A percentile compares a stretch with the other conserved stretches of the same genome.
Conservation (phyloP, 2,797 vertebrate genomes). For the Orestias chungarensis region DNA sequence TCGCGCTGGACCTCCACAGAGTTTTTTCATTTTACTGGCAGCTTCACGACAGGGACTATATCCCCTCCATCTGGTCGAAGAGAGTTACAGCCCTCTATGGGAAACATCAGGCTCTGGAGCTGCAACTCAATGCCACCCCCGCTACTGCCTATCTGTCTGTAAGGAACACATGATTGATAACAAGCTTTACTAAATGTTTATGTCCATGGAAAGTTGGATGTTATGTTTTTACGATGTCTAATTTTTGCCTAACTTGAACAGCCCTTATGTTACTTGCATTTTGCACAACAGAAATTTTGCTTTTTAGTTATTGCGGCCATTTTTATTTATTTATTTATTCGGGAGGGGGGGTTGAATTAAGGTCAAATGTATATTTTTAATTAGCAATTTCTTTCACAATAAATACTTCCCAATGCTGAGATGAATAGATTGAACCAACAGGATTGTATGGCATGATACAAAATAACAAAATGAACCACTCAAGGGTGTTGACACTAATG, state of each 20-base stretch:
- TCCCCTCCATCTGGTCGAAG: constrained; percentile 88
- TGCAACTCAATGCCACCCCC: constrained; percentile 83
- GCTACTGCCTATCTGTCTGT: constrained; percentile 89
- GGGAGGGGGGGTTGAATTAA: too few species aligned
- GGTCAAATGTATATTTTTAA: neutral
- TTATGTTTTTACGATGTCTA: neutral
- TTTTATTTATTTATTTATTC: too few species aligned
- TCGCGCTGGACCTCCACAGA: constrained; percentile 90
- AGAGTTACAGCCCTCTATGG: constrained; percentile 89
- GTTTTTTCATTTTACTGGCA: constrained; percentile 82
- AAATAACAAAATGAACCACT: neutral
- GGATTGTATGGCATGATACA: neutral
- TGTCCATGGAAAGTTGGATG: neutral
- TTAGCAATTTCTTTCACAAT: neutral
- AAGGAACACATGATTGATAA: constrained; percentile 61
- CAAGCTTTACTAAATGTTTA: constrained; percentile 10
- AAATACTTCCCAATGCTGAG: neutral
- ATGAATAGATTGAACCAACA: neutral
- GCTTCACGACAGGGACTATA: constrained; percentile 77
- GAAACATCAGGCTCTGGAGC: constrained; percentile 81
- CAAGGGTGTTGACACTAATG: too few species aligned
- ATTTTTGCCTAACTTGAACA: neutral
- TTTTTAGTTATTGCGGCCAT: too few species aligned
- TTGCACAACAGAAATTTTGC: neutral
- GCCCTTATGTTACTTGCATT: neutral